Evolutionary conservation across 30 jellyfish, hydroid and myxozoan species (phyloP).

Genomic region (Hydractinia symbiolongicarpus): DNA sequence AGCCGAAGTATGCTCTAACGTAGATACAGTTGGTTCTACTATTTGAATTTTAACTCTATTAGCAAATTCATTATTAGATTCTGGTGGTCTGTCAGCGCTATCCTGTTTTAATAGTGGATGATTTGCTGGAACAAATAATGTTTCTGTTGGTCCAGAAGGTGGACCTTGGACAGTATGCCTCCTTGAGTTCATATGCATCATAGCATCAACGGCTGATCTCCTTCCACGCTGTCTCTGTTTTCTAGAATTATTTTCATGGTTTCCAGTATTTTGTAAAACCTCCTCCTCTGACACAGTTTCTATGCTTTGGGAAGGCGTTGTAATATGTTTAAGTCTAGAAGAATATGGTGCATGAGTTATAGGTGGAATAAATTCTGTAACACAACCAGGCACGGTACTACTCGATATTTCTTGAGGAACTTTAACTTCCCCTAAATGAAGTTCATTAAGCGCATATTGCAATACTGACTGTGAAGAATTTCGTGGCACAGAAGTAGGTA

Average conservation of each 20-base stretch:
- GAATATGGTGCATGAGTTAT: conserved; percentile 38
- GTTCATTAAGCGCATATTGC: conserved; percentile 83
- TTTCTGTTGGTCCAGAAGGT: conserved; percentile 53
- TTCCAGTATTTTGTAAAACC: conserved; percentile 30
- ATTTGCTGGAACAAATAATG: conserved; percentile 92
- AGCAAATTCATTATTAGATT: conserved; percentile 40
- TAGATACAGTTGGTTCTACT: conserved; percentile 61
- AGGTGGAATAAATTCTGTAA: conserved; percentile 54
- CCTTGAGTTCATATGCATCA: conserved; percentile 39
- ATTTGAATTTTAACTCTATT: conserved; percentile 87
- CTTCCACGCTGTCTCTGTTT: conserved; percentile 70
- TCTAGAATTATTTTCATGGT: conserved; percentile 35
- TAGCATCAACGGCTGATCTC: conserved; percentile 65
- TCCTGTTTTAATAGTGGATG: conserved; percentile 78
- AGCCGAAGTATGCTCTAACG: conserved; percentile 67
- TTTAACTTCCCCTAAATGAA: conserved; percentile 86
- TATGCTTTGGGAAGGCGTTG: conserved; percentile 61
- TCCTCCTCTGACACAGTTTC: conserved; percentile 81
- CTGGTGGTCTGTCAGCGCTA: conserved; percentile 46
- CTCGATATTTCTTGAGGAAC: conserved; percentile 59
- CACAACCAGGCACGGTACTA: conserved; percentile 64
- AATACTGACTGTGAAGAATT: conserved; percentile 61
- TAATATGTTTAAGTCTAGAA: conserved; percentile 28
- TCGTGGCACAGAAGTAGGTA: conserved; percentile 68
- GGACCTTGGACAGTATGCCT: conserved; percentile 50